These are phyloP conservation scores for Glyphotaelius pellucidus DNA, from an alignment of 2,888 invertebrate genomes.

Conservation along the genomic window DNA sequence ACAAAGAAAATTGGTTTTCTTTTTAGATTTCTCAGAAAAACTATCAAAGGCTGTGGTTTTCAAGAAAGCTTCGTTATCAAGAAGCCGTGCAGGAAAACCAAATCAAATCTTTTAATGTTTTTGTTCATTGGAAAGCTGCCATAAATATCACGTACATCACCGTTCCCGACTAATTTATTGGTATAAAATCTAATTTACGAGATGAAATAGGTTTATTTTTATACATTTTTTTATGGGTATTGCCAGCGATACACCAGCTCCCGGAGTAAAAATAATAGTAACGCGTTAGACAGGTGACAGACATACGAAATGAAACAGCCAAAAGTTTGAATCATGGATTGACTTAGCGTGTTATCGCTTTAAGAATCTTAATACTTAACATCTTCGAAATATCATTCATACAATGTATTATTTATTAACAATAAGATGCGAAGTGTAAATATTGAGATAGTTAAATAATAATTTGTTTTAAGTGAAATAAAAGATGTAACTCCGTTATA, in stretches of 20 bases:
- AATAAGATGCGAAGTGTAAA: background rate
- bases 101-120: background rate
- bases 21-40: background rate
- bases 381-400: background rate
- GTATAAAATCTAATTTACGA: background rate
- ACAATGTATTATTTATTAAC: background rate
- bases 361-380: background rate
- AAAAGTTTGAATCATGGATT: background rate
- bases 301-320: background rate
- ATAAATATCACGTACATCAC: background rate
- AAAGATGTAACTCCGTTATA: too few relatives aligned
- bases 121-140: background rate
- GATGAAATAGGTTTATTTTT: background rate
- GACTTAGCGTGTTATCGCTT: background rate
- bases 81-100: background rate
- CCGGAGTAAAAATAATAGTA: background rate
- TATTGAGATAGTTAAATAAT: background rate
- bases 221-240: background rate
- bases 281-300: background rate
- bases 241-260: background rate
- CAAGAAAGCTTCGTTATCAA: background rate
- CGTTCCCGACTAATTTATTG: background rate
- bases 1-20: slow-evolving; percentile 2
- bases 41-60: background rate
- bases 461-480: background rate